Evolutionary conservation across 2,797 vertebrate genomes (phyloP), one percentile per base, ranked within the genome.

Genomic region (Melanotaenia pygmaea): DNA sequence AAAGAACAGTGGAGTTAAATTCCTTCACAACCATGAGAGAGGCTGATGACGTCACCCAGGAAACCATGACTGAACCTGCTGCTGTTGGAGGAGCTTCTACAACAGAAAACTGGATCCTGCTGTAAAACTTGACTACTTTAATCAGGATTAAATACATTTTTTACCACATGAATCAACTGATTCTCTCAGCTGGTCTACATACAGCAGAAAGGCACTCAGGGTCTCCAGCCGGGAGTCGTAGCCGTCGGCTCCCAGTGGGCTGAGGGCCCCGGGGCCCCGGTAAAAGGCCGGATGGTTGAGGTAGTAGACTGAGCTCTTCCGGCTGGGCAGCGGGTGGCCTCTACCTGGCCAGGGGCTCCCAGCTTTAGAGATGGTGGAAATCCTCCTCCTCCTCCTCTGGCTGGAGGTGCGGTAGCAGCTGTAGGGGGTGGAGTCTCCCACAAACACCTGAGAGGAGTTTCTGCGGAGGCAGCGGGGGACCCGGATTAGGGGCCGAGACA

Each of bases 161-260:
- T 38, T 12, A 38, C 37, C 37, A 40, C 38, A 40, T 9, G 12
- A 40, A 40, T 40, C 38, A 40, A 4, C 38, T 2, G 38, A 13
- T 40, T 40, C 4, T 3, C 6, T 10, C 1, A 51, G 57, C 37
- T 4, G 3, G 56, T 53, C 70, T 95, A 97, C 97, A 92, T 97
- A 98, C 96, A 94, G 94, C 86, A 97, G 90, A 73, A 95, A 94
- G 82, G 93, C 60, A 70, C 92, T 96, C 95, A 96, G 96, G 80
- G 91, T 80, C 26, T 96, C 95, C 51, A 90, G 84, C 0, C 47
- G 78, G 4, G 73, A 59, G 77, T 94, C 81, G 35, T 91, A 92
- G 80, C 83, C 57, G 14, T 81, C 79, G 47, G 76, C 76, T 26
- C 88, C 90, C 73, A 80, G 80, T 0, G 91, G 85, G 72, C 76